Base-by-base conservation (phyloP, 1,140 invertebrate species). In the Pogonus chalceus region DNA sequence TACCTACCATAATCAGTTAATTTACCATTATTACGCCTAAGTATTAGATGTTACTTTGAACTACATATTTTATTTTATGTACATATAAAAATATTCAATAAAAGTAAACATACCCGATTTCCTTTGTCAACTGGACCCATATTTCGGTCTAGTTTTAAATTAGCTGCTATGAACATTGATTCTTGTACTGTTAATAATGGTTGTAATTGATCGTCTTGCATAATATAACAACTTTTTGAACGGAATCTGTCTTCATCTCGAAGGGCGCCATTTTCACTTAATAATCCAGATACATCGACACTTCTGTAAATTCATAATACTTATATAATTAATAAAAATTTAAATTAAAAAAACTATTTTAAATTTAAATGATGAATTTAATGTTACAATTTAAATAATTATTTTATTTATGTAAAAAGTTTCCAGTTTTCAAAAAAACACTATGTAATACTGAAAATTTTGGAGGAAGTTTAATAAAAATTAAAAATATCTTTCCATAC, bases 121-220 rank as follows among this genome's bases (percentile, higher is more conserved):
- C 78, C 69, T 69, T 87, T 90, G 20, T 85, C 77, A n/a, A 72
- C 65, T n/a, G 69, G 57, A 1, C 69, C 63, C 35, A 79, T 70
- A 53, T 76, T 72, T 57, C 81, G 76, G n/a, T 78, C 78, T 37
- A 92, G 74, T 69, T 93, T 93, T 2, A 95, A 79, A 59, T 89
- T 82, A 0, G 88, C 86, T 1, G 90, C 88, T 23, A 90, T 77
- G 54, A 77, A 77, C 85, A 94, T 89, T 7, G 85, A 78, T 69
- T 95, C 90, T 23, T 81, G 72, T 0, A 91, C 87, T 1, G 87
- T 89, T n/a, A 94, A 77, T 58, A 90, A 76, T 1, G 84, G 79
- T 43, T 90, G 81, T 18, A 93, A 74, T 66, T 88, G 80, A 67
- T 93, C 89, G 56, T 92, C 80, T 69, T 94, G 91, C 79, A 91